Evolutionary conservation across 2,888 invertebrate species (phyloP), one percentile per base, ranked within the genome.

Genomic region (Meiosimyza decipiens): DNA sequence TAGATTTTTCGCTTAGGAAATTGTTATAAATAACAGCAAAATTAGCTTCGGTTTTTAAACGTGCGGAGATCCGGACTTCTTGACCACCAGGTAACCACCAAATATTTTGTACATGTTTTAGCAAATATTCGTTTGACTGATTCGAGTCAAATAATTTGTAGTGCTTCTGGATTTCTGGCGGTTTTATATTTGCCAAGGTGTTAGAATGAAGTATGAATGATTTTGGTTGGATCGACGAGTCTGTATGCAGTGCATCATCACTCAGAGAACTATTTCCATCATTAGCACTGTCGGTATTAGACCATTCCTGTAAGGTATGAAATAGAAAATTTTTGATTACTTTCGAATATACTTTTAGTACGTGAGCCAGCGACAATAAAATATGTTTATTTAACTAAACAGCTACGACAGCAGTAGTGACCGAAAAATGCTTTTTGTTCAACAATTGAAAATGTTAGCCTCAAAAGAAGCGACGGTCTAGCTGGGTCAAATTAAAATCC

Each of bases 11-110:
- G 52, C 79, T 80, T n/a, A 82, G 55, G 70, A 80, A 80, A 73
- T 78, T 78, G 55, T 79, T 83, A 85, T 88, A 88, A 69, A 84
- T 78, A 55, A 86, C 79, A 71, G 88, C 87, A 64, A 89, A 86
- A 76, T 88, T 85, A 0, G 88, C 85, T 57, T 83, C 77, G 0
- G 83, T 79, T 76, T 84, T 83, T 68, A 76, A 75, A 72, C 86
- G 87, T 0, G 80, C 82, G 69, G 80, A 76, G 47, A 82, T 81
- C 47, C 83, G 81, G 33, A 80, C 75, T 65, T 80, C 77, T 40
- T 83, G 75, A 12, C n/a, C 60, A 33, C 63, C 64, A 0, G 67
- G 71, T 64, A 82, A 80, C 81, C 88, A 88, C 89, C 89, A 89
- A 28, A 83, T 80, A 51, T 86, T 82, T 75, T 89, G 89, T 15